Conservation (phyloP, 2,888 invertebrate species). For the Tetrapedia diversipes region DNA sequence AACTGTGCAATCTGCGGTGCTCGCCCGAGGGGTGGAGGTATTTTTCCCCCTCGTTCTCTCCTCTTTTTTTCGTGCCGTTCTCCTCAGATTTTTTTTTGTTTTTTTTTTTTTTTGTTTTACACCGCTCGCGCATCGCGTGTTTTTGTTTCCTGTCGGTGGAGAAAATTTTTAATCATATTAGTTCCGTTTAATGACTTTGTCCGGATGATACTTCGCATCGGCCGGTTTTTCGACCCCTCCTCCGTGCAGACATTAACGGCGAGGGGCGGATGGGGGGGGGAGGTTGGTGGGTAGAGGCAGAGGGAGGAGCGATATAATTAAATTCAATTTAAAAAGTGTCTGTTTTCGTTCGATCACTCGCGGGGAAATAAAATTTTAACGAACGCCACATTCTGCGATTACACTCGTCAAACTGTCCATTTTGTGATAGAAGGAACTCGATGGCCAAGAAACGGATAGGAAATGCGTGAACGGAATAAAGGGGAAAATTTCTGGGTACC, state of each 20-base stretch:
- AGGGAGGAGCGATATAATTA: slow-evolving; percentile 51
- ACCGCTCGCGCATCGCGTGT: not conserved
- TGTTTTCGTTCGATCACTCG: slow-evolving; percentile 31
- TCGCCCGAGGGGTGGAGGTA: slow-evolving; percentile 1
- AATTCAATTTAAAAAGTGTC: slow-evolving; percentile 58
- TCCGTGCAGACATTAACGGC: slow-evolving; percentile 42
- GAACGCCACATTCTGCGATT: slow-evolving; percentile 21
- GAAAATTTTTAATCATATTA: slow-evolving; percentile 62
- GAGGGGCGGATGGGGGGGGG: not conserved
- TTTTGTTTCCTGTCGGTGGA: slow-evolving; percentile 2
- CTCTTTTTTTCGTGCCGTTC: not conserved
- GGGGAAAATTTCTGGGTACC: no score
- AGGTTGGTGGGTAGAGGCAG: not conserved
- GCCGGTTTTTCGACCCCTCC: slow-evolving; percentile 14
- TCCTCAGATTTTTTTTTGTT: not conserved
- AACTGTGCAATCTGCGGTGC: slow-evolving; percentile 58
- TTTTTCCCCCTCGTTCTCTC: not conserved
- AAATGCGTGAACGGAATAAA: no score
- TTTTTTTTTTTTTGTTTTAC: not conserved
- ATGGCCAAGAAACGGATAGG: no score
- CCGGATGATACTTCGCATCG: slow-evolving; percentile 57
- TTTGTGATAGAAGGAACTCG: no score
- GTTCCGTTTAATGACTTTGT: slow-evolving; percentile 62
- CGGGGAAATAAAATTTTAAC: slow-evolving; percentile 50
- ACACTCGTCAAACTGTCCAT: no score